Base-by-base conservation (phyloP, 2,113 vertebrate species). In the Corythaeola cristata region DNA sequence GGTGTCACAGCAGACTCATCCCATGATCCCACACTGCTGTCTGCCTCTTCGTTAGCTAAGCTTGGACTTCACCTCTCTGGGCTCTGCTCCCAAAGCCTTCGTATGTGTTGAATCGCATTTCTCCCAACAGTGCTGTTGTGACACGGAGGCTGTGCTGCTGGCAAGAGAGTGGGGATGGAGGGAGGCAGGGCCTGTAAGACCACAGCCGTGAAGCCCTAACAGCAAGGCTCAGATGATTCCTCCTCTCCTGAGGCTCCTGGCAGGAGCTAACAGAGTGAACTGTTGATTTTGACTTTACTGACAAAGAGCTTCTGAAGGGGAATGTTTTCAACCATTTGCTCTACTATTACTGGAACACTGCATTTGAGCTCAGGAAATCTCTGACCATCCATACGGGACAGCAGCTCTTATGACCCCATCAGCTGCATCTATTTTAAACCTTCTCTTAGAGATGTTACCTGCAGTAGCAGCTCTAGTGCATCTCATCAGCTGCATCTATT, bases 341-440 rank as follows among this genome's bases (percentile, higher is more conserved):
- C 18, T 39, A 8, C 39, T 74, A 4, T 62, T 66, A 67, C 39
- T 64, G 28, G 32, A 85, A 45, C 1, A 4, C 22, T 83, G 35
- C 39, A 33, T 83, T 32, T 83, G 69, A 47, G 67, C 52, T 78
- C 15, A 66, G 49, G 35, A 85, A 28, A 39, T n/a, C 56, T 30
- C 49, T 67, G 49, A 45, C 44, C 69, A 63, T 47, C 41, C 77
- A 45, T 35, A 41, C 23, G 59, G 68, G 20, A 52, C 47, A 63
- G 56, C 53, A 44, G 41, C 41, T 13, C 41, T 44, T 44, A 44
- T 44, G 41, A 44, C 10, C 41, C 41, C 41, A 78, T 53, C 88
- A 83, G 69, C 68, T 75, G 20, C 73, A 82, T 95, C 77, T 93
- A 91, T 95, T 96, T 96, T 89, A 90, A 95, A 59, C 53, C n/a